These are phyloP conservation scores for Lepidotrigona ventralis DNA, from an alignment of 1,140 invertebrate genomes.

Conservation along the genomic window DNA sequence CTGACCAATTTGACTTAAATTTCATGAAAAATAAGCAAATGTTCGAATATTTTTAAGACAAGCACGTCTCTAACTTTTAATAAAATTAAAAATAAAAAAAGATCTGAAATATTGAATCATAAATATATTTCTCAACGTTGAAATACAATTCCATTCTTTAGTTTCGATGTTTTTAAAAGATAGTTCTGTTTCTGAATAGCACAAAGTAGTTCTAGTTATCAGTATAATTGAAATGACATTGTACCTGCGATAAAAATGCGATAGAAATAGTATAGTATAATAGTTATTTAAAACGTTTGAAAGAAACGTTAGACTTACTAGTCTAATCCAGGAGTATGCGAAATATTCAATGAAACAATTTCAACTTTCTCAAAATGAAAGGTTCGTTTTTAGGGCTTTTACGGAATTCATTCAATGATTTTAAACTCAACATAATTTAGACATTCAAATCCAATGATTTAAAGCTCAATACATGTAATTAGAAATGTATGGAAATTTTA, in stretches of 20 bases:
- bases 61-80: neutral
- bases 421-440: neutral
- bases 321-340: neutral
- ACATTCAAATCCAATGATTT: neutral
- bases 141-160: neutral
- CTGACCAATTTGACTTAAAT: too few relatives aligned
- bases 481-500: too few relatives aligned
- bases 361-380: too few relatives aligned
- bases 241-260: neutral
- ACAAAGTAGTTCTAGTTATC: too few relatives aligned
- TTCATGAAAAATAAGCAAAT: neutral
- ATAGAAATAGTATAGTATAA: neutral
- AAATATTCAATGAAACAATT: neutral
- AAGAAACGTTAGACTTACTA: neutral
- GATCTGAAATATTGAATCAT: neutral
- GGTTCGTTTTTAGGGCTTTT: too few relatives aligned
- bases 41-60: neutral
- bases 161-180: neutral
- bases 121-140: neutral
- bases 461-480: too few relatives aligned
- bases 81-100: neutral
- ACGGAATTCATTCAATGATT: neutral
- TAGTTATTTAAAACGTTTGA: neutral
- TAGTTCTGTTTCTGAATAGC: neutral
- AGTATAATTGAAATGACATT: neutral